These are phyloP conservation scores for Patagioenas fasciata DNA, from an alignment of 2,113 vertebrate species.

Conservation along the genomic window DNA sequence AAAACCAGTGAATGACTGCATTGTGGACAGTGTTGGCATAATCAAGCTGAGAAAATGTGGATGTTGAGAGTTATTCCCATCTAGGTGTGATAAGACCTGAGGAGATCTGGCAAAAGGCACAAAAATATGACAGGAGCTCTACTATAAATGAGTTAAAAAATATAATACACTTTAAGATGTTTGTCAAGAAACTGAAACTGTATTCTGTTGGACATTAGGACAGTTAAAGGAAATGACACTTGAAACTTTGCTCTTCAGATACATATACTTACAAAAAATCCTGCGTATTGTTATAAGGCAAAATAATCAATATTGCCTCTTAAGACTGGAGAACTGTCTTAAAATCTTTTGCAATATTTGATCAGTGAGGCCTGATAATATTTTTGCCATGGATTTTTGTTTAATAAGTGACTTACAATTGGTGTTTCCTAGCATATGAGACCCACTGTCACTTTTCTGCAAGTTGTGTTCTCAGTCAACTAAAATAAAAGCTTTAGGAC, in stretches of 20 bases:
- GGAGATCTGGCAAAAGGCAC: background rate
- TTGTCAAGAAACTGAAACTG: background rate
- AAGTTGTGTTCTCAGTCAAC: background rate
- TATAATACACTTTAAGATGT: background rate
- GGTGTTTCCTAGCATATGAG: background rate
- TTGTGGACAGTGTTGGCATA: background rate
- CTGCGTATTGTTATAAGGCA: background rate
- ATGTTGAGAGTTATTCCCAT: background rate
- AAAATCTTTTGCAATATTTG: background rate
- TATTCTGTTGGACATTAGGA: background rate
- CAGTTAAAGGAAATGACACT: background rate
- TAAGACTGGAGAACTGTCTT: background rate
- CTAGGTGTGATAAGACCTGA: background rate
- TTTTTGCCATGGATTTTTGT: background rate
- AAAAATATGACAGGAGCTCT: background rate
- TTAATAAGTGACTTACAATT: background rate
- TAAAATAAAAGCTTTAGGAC: background rate
- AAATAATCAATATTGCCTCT: background rate
- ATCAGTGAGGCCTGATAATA: background rate
- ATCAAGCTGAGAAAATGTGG: background rate
- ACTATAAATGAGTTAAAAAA: background rate
- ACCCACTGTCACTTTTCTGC: background rate
- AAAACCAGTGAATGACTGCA: background rate
- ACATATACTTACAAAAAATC: accelerated
- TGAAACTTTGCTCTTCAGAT: background rate